Evolutionary conservation across 2,113 vertebrate species (phyloP).

Genomic region (human): DNA sequence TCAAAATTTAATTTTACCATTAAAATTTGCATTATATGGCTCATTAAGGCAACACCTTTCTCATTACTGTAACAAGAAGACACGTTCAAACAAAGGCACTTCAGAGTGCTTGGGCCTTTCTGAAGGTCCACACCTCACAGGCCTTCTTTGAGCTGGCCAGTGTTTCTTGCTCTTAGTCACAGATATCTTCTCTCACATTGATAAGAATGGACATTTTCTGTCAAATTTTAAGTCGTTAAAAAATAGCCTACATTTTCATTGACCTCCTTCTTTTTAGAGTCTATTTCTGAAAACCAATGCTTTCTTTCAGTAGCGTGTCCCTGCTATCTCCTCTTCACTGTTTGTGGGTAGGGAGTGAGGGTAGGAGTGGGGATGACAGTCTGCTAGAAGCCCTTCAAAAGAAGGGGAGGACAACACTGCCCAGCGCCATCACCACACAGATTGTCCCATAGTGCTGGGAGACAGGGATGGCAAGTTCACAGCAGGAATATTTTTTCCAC

Average conservation of each 20-base stretch:
- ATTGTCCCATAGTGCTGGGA: neutral
- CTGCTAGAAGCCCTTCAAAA: neutral
- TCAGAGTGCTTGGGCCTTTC: neutral
- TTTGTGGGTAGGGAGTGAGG: neutral
- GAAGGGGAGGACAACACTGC: neutral
- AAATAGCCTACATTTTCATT: neutral
- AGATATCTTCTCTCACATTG: neutral
- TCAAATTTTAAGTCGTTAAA: neutral
- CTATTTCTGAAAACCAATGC: neutral
- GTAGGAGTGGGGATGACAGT: neutral
- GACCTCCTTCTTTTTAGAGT: neutral
- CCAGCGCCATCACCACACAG: neutral
- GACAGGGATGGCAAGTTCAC: neutral
- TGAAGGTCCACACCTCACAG: neutral
- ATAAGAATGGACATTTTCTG: neutral
- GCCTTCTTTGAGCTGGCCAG: neutral
- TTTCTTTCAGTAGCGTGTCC: neutral
- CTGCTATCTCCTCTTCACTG: neutral
- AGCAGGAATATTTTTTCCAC: neutral
- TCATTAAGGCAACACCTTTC: neutral
- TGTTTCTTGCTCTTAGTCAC: neutral
- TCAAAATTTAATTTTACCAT: slow-evolving; percentile 80
- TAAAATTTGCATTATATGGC: slow-evolving; percentile 61
- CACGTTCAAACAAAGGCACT: neutral
- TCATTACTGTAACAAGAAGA: slow-evolving; percentile 54